Evolutionary conservation across 2,113 vertebrate species (phyloP).

Genomic region (Cisticola juncidis): DNA sequence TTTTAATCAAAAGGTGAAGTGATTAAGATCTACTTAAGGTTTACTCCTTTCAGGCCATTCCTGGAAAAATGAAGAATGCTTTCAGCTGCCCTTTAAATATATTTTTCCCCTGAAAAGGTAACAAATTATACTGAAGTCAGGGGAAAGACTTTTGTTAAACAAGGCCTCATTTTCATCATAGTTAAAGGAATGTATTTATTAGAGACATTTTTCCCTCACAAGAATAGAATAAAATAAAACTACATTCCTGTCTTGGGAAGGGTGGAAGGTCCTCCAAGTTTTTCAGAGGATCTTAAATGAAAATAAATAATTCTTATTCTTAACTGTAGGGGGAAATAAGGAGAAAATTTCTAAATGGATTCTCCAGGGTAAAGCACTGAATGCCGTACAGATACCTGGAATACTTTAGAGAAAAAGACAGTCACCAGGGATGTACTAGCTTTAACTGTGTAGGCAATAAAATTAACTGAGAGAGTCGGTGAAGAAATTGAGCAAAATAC

Average conservation of each 20-base stretch:
- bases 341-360: background rate
- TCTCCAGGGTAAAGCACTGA: background rate
- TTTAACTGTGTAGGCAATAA: background rate
- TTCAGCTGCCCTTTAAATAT: background rate
- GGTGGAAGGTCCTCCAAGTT: background rate
- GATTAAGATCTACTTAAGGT: background rate
- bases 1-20: background rate
- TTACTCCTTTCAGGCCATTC: background rate
- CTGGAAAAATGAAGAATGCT: background rate
- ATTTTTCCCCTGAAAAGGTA: background rate
- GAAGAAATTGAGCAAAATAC: background rate
- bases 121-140: background rate
- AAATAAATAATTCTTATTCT: background rate
- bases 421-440: background rate
- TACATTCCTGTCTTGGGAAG: background rate
- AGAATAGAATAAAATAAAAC: constrained; percentile 2
- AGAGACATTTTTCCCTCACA: background rate
- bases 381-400: background rate
- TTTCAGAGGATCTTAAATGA: constrained; percentile 21
- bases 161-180: background rate
- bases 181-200: background rate
- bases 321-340: background rate
- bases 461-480: background rate
- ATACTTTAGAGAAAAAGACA: background rate
- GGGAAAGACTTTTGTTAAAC: constrained; percentile 14